Conservation (phyloP, 1,140 invertebrate genomes). For the Nephila pilipes region DNA sequence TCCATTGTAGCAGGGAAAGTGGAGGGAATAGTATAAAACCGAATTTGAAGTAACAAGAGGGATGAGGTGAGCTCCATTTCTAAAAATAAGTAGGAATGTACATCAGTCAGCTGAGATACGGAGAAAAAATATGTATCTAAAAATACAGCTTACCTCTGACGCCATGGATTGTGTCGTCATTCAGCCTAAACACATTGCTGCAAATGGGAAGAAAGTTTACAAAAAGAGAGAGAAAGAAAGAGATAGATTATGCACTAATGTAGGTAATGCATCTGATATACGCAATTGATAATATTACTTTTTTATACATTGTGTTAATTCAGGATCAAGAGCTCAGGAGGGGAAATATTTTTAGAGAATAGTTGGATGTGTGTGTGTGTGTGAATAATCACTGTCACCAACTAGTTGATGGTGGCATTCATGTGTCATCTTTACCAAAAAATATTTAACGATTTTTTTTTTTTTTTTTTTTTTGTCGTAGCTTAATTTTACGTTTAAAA, state of each 20-base stretch:
- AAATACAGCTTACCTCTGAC: slow-evolving; percentile 67
- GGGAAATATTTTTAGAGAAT: neutral
- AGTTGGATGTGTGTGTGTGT: too few species aligned
- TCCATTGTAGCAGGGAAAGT: slow-evolving; percentile 40
- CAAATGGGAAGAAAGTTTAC: slow-evolving; percentile 13
- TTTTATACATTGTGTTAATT: neutral
- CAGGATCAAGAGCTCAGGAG: neutral
- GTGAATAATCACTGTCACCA: neutral
- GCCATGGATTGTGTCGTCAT: slow-evolving; percentile 57
- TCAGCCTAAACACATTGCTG: slow-evolving; percentile 50
- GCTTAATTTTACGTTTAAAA: too few species aligned
- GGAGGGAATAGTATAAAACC: slow-evolving; percentile 32
- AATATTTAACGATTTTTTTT: too few species aligned
- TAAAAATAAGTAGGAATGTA: slow-evolving; percentile 74
- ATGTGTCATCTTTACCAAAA: neutral
- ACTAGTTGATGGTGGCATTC: neutral
- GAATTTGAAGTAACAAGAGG: slow-evolving; percentile 56
- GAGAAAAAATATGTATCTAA: slow-evolving; percentile 74
- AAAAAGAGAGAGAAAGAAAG: neutral
- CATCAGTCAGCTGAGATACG: slow-evolving; percentile 70
- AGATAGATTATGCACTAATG: neutral
- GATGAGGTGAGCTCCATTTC: slow-evolving; percentile 57
- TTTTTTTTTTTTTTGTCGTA: too few species aligned
- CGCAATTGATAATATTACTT: neutral
- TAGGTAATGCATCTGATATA: neutral